These are phyloP conservation scores for Aphelocoma californica DNA, from an alignment of 2,797 vertebrate species.

Conservation along the genomic window DNA sequence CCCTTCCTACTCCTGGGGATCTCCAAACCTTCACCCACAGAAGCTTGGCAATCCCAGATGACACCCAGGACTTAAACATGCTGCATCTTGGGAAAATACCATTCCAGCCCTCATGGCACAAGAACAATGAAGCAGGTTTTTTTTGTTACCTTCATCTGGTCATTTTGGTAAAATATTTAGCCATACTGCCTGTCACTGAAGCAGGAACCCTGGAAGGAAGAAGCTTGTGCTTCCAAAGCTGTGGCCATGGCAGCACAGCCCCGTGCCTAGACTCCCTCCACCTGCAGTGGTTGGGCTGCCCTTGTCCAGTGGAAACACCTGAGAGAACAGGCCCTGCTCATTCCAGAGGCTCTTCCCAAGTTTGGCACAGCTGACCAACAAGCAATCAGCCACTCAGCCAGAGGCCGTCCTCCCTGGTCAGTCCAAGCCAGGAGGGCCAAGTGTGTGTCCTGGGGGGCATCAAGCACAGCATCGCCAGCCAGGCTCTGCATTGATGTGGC, in stretches of 20 bases:
- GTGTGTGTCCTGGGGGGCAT: fast-evolving
- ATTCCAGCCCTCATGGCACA: neutral
- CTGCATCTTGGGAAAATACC: neutral
- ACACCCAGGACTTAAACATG: neutral
- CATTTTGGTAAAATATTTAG: neutral
- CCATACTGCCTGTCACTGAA: neutral
- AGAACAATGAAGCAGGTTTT: fast-evolving
- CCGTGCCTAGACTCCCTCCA: neutral
- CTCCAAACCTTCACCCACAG: neutral
- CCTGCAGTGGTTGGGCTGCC: neutral
- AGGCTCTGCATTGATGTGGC: fast-evolving
- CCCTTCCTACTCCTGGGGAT: neutral
- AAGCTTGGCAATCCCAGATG: neutral
- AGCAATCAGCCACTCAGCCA: neutral
- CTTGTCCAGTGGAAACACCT: fast-evolving
- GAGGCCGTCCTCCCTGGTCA: neutral
- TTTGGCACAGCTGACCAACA: neutral
- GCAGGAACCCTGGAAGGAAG: neutral
- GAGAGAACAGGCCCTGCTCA: neutral
- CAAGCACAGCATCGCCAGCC: fast-evolving
- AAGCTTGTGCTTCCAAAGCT: neutral
- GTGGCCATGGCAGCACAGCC: neutral
- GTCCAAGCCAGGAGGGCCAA: neutral
- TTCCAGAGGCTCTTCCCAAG: neutral
- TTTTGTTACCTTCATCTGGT: no score